Percentiles rank a stretch among this genome's conserved stretches.
These are phyloP conservation scores for Dryadula phaetusa DNA, from an alignment of 2,888 invertebrate genomes.

Conservation along the genomic window DNA sequence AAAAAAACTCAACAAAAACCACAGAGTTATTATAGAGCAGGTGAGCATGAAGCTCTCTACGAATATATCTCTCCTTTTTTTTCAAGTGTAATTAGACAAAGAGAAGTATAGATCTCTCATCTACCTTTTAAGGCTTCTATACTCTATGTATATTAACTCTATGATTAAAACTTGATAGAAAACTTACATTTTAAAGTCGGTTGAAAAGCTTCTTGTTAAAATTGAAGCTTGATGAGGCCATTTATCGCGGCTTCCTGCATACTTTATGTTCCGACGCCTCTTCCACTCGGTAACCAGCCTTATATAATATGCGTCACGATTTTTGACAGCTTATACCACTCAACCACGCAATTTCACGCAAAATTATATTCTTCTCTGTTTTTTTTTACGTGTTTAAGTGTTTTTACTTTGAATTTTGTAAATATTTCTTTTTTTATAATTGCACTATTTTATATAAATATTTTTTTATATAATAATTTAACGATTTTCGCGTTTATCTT, in stretches of 20 bases:
- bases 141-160: too few relatives aligned
- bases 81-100: too few relatives aligned
- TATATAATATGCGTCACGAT: slow-evolving; percentile 14
- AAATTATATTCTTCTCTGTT: not conserved
- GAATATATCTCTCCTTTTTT: too few relatives aligned
- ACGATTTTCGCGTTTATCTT: too few relatives aligned
- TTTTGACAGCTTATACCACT: slow-evolving; percentile 26
- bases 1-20: too few relatives aligned
- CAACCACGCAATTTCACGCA: slow-evolving; percentile 14
- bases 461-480: too few relatives aligned
- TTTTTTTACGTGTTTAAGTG: not conserved
- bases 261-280: slow-evolving; percentile 27
- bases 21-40: too few relatives aligned
- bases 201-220: slow-evolving; percentile 6
- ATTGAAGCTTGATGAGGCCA: slow-evolving; percentile 18
- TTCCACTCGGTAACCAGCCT: slow-evolving; percentile 6
- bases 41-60: too few relatives aligned
- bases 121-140: too few relatives aligned
- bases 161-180: too few relatives aligned
- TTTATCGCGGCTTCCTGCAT: slow-evolving; percentile 20
- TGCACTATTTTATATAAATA: not conserved
- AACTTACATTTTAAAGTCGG: slow-evolving; percentile 9
- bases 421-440: not conserved
- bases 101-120: too few relatives aligned
- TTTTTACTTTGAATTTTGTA: not conserved